Evolutionary conservation across 2,888 invertebrate genomes (phyloP).

Genomic region (Tiliacea aurago): DNA sequence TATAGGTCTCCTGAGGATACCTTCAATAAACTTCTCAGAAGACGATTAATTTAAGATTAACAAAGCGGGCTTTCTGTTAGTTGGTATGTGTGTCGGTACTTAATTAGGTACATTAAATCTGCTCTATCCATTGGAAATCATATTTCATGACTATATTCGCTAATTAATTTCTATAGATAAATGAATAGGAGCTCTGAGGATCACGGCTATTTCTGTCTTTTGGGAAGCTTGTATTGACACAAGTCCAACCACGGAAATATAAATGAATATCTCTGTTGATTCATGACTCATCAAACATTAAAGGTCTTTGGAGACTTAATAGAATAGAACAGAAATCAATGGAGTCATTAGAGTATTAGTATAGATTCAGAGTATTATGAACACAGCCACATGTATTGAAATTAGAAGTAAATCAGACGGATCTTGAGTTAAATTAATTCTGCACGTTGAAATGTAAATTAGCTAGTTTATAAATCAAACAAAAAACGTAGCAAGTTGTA

Average conservation of each 20-base stretch:
- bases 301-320: slow-evolving; percentile 7
- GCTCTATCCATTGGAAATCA: slow-evolving; percentile 8
- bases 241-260: background rate
- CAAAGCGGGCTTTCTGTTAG: background rate
- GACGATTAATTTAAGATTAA: background rate
- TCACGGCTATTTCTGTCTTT: slow-evolving; percentile 11
- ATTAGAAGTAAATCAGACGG: slow-evolving; percentile 2
- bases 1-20: background rate
- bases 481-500: slow-evolving; percentile 29
- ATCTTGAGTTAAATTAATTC: slow-evolving; percentile 27
- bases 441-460: slow-evolving; percentile 20
- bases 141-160: background rate
- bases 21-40: slow-evolving; percentile 16
- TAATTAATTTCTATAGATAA: slow-evolving; percentile 1
- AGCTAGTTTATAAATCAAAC: slow-evolving; percentile 12
- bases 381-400: background rate
- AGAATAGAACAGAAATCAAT: slow-evolving; percentile 5
- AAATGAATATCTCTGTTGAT: slow-evolving; percentile 18
- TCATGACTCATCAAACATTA: slow-evolving; percentile 16
- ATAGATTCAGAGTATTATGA: too few relatives aligned
- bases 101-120: background rate
- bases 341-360: background rate
- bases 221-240: slow-evolving; percentile 15
- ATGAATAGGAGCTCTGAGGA: slow-evolving; percentile 1
- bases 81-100: background rate